Evolutionary conservation across 2,113 vertebrate species (phyloP).

Genomic region (Australoheros scitulus): DNA sequence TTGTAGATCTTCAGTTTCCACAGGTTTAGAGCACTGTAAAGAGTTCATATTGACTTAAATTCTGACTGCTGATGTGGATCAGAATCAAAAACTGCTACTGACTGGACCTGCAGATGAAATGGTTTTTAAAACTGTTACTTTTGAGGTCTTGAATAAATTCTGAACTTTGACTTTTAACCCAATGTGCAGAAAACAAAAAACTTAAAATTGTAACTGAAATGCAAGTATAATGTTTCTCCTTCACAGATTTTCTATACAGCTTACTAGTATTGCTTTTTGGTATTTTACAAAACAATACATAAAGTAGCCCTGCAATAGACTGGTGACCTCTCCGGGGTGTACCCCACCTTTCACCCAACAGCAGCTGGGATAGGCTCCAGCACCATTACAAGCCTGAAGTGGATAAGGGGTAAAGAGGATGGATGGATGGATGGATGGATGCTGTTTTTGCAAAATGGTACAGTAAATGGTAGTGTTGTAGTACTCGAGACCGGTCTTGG

Average conservation of each 20-base stretch:
- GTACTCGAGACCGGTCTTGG: too few relatives aligned
- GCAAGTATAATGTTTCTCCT: not conserved
- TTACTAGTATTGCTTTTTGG: not conserved
- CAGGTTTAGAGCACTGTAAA: too few relatives aligned
- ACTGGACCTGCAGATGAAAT: too few relatives aligned
- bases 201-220: not conserved
- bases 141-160: too few relatives aligned
- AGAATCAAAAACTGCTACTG: too few relatives aligned
- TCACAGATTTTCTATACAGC: not conserved
- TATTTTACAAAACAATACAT: not conserved
- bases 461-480: too few relatives aligned
- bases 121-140: too few relatives aligned
- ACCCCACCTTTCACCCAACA: too few relatives aligned
- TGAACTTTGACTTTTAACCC: not conserved
- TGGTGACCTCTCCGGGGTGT: not conserved
- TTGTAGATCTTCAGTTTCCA: not conserved
- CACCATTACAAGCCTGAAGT: not conserved
- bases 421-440: too few relatives aligned
- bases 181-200: not conserved
- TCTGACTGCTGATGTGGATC: too few relatives aligned
- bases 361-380: not conserved
- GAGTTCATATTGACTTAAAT: too few relatives aligned
- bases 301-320: accelerated
- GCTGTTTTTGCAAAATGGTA: too few relatives aligned
- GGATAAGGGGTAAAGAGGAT: not conserved